phyloP scores from a whole-genome alignment of 2,113 vertebrate species.

The Brachionichthys hirsutus region DNA sequence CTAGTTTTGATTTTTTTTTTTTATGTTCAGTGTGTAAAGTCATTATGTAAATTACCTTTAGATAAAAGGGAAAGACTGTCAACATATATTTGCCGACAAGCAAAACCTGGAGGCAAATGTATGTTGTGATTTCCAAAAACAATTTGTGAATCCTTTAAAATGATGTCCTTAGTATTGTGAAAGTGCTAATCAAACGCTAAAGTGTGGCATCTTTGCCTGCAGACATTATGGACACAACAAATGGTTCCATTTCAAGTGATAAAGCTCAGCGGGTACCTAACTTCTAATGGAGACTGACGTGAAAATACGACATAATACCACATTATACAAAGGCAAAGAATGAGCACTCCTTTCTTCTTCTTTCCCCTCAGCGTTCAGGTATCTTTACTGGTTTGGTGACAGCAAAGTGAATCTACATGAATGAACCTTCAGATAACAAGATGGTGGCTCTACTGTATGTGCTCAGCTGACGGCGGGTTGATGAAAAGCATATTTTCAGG shows the following conservation, averaged over 20 bases:
- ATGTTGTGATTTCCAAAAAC: too few relatives aligned
- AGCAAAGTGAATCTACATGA: constrained; percentile 10
- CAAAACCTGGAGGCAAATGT: too few relatives aligned
- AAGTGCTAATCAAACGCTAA: not conserved
- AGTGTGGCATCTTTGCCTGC: too few relatives aligned
- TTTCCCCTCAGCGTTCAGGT: not conserved
- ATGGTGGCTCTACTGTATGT: constrained; percentile 6
- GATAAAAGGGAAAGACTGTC: too few relatives aligned
- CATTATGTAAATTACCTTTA: too few relatives aligned
- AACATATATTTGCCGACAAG: too few relatives aligned
- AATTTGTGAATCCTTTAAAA: too few relatives aligned
- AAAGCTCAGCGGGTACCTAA: not conserved
- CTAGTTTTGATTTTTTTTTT: too few relatives aligned
- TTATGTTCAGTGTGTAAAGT: too few relatives aligned
- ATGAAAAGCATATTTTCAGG: constrained; percentile 26
- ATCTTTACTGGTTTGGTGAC: not conserved
- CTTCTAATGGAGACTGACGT: not conserved
- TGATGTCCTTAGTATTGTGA: not conserved
- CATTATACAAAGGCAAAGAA: not conserved
- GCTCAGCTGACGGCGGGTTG: constrained; percentile 18
- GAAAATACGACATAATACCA: not conserved
- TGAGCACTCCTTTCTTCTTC: not conserved
- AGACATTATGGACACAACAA: not conserved
- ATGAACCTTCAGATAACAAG: constrained; percentile 12
- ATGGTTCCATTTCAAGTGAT: not conserved